Evolutionary conservation across 37 sponge, comb jelly and placozoan genomes (phyloP), one percentile per base, ranked within the genome.

Genomic region (Aplysina aerophoba): DNA sequence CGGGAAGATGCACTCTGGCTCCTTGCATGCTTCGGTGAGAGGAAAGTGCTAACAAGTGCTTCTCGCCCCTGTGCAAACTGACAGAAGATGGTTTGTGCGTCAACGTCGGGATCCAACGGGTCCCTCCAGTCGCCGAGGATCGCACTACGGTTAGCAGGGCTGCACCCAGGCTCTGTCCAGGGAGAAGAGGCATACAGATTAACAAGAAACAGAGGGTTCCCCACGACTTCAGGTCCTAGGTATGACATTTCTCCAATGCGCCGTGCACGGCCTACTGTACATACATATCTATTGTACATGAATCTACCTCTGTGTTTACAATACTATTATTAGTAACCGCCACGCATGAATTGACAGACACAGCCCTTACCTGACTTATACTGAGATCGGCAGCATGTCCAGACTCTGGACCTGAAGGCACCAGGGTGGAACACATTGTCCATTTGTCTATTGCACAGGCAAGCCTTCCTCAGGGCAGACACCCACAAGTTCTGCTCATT

Each of bases 91-190:
- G 90, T 84, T 58, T 98, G 96, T 15, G 93, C 87, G 62, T 98
- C 96, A 24, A 91, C 89, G 33, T 98, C 92, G 60, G 96, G 94
- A 67, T 98, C 96, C 38, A 98, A 90, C 0, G 99, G 99, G 71
- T 98, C 99, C 54, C 94, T 50, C 96, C 96, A 98, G 93, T 98
- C 96, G 14, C 99, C 93, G 15, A 98, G 92, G n/a, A 92, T 92
- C 54, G 94, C 92, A 25, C 93, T 88, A 3, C 91, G 67, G 85
- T 94, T 93, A 56, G 94, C 89, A 67, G 87, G 84, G 79, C 93
- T 93, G 79, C 97, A 97, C 0, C 97, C 97, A 66, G 85, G 88
- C 53, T 83, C 93, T 91, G 33, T 67, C 24, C 30, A 37, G 14
- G 33, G 62, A 65, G 17, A 38, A 1, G 69, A 68, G 8, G 50